These are phyloP conservation scores for Campodea augens DNA, from an alignment of 1,140 invertebrate species.

Conservation along the genomic window DNA sequence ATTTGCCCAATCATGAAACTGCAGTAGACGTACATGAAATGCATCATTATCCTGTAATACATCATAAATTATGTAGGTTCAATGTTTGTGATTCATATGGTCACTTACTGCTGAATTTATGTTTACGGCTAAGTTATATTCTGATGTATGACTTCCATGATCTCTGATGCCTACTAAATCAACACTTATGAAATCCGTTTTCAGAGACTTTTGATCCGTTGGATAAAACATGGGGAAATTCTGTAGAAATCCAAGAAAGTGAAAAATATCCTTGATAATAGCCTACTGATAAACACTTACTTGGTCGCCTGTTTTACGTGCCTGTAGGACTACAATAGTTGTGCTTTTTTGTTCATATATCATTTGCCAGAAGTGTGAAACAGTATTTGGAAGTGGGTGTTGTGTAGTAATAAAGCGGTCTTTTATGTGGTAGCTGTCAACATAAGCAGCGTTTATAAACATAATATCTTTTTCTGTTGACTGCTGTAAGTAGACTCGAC, in stretches of 20 bases:
- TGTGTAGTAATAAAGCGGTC: slow-evolving; percentile 28
- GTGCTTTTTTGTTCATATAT: slow-evolving; percentile 34
- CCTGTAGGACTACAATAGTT: slow-evolving; percentile 32
- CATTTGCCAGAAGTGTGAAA: slow-evolving; percentile 38
- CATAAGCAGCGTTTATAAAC: neutral
- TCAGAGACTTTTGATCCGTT: neutral
- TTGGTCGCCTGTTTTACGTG: slow-evolving; percentile 15
- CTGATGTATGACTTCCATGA: neutral
- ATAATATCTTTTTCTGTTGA: neutral
- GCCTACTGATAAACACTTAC: neutral
- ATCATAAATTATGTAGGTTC: neutral
- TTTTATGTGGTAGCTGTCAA: slow-evolving; percentile 1
- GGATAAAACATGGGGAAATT: neutral
- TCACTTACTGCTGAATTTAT: neutral
- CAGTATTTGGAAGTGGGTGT: slow-evolving; percentile 29
- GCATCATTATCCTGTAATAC: neutral
- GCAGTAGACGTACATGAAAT: neutral
- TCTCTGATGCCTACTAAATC: neutral
- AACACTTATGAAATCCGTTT: neutral
- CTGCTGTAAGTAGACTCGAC: too few species aligned
- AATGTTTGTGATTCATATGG: too few species aligned
- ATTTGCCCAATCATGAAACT: neutral
- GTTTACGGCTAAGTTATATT: neutral
- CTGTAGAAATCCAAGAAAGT: neutral
- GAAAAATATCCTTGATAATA: neutral